Conservation (phyloP, 1,140 invertebrate genomes). For the Atopsyche davidsoni region DNA sequence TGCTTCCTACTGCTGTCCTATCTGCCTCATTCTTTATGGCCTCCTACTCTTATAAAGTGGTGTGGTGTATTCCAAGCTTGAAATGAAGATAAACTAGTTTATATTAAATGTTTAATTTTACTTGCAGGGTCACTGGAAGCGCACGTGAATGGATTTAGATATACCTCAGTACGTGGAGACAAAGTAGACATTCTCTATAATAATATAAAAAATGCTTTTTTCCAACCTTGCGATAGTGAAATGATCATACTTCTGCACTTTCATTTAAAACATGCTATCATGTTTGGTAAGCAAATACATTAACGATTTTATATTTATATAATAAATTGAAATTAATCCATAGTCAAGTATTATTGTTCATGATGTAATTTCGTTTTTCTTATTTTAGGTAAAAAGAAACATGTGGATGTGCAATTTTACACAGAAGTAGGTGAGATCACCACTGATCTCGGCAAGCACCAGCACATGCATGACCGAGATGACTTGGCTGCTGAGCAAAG, state of each 20-base stretch:
- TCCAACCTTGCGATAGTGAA: slow-evolving; percentile 98
- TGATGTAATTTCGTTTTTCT: neutral
- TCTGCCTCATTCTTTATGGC: too few relatives aligned
- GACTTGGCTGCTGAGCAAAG: slow-evolving; percentile 98
- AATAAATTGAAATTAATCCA: neutral
- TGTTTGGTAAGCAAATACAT: slow-evolving; percentile 69
- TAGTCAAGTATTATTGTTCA: neutral
- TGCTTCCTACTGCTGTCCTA: too few relatives aligned
- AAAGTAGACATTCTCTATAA: slow-evolving; percentile 99
- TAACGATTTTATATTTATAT: neutral
- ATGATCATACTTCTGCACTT: slow-evolving; percentile 99
- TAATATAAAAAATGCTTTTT: slow-evolving; percentile 99
- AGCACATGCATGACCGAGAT: slow-evolving; percentile 99
- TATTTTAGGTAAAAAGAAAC: slow-evolving; percentile 82
- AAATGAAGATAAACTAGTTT: too few relatives aligned
- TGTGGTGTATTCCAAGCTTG: too few relatives aligned
- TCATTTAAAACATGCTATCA: slow-evolving; percentile 96
- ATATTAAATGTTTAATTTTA: too few relatives aligned
- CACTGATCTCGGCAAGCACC: slow-evolving; percentile 98
- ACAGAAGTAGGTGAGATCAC: slow-evolving; percentile 99
- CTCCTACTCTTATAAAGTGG: too few relatives aligned
- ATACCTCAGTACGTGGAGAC: slow-evolving; percentile 95
- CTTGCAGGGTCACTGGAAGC: slow-evolving; percentile 73
- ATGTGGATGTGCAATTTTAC: slow-evolving; percentile 98
- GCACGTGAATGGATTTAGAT: slow-evolving; percentile 96